Evolutionary conservation across 2,888 invertebrate genomes (phyloP), one percentile per base, ranked within the genome.

Genomic region (Timandra comae): DNA sequence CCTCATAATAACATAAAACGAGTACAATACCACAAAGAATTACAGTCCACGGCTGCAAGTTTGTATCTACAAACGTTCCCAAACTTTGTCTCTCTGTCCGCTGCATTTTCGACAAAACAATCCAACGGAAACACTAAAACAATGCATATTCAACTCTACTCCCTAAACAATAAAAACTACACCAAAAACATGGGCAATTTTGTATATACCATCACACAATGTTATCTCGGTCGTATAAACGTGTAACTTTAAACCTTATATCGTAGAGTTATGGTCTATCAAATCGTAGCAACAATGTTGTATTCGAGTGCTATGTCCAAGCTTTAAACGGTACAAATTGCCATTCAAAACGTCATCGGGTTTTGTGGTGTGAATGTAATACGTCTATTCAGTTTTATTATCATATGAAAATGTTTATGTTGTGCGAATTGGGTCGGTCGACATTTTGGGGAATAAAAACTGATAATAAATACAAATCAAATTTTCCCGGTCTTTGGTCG

Each of bases 311-410:
- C 44, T 39, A 37, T 33, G 49, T 41, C 41, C 53, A 40, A 43
- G 44, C 46, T 61, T 63, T 64, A 66, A 71, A 63, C 54, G 56
- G 49, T 69, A 69, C 66, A 68, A 66, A 72, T 68, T 66, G 64
- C 59, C 57, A 61, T 68, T 73, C 64, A 63, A 63, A 67, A 53
- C 50, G 62, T 69, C 64, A 60, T 70, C 61, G 61, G 56, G 60
- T 62, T 68, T 63, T 63, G 65, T 65, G 55, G 56, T 45, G 46
- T 38, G 49, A 48, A 41, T 58, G 52, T 62, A 56, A 63, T 55
- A 49, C 49, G 51, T 55, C 33, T 35, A 27, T 38, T 35, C 35
- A 35, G 49, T 55, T 62, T 62, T 62, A 63, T 49, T 46, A 42
- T 48, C 43, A 51, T 54, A 63, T 51, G 50, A 61, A 57, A 62